These are phyloP conservation scores for Arbacia lixula DNA, from an alignment of 53 echinoderm and acorn worm genomes.

Conservation along the genomic window DNA sequence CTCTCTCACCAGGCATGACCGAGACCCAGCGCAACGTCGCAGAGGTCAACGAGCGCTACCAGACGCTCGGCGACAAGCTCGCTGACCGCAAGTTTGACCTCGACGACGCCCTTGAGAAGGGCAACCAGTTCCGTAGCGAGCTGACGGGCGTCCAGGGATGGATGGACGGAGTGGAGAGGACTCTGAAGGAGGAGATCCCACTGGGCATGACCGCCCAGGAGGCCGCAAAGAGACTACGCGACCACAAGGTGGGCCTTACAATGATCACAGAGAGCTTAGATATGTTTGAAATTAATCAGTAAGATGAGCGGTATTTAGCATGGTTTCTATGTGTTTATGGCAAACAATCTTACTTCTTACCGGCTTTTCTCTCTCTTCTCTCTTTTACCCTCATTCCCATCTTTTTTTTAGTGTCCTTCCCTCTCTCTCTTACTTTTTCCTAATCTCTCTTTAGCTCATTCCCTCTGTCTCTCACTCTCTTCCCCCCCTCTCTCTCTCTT, in stretches of 20 bases:
- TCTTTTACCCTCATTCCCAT: too few species aligned
- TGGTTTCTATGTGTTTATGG: too few species aligned
- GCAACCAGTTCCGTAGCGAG: slow-evolving; percentile 80
- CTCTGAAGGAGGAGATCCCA: slow-evolving; percentile 65
- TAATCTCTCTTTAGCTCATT: too few species aligned
- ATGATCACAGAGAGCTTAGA: too few species aligned
- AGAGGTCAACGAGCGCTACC: slow-evolving; percentile 94
- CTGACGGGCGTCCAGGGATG: slow-evolving; percentile 71
- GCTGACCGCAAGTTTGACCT: slow-evolving; percentile 91
- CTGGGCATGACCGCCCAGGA: slow-evolving; percentile 77
- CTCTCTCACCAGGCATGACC: slow-evolving; percentile 62
- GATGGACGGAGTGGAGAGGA: slow-evolving; percentile 80
- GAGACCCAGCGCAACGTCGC: slow-evolving; percentile 87
- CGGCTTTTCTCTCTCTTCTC: too few species aligned
- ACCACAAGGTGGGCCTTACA: slow-evolving; percentile 98
- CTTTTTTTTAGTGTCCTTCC: too few species aligned
- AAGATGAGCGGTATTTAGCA: too few species aligned
- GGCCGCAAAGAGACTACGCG: slow-evolving; percentile 80
- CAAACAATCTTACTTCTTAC: too few species aligned
- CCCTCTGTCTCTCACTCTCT: too few species aligned
- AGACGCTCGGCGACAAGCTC: slow-evolving; percentile 84
- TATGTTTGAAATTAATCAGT: too few species aligned
- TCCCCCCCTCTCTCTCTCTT: too few species aligned
- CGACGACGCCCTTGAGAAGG: slow-evolving; percentile 85
- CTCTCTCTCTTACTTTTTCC: too few species aligned